Percentiles rank a stretch among this genome's conserved stretches.
Evolutionary conservation across 2,113 vertebrate genomes (phyloP).

Genomic region (Ctenodactylus gundi): DNA sequence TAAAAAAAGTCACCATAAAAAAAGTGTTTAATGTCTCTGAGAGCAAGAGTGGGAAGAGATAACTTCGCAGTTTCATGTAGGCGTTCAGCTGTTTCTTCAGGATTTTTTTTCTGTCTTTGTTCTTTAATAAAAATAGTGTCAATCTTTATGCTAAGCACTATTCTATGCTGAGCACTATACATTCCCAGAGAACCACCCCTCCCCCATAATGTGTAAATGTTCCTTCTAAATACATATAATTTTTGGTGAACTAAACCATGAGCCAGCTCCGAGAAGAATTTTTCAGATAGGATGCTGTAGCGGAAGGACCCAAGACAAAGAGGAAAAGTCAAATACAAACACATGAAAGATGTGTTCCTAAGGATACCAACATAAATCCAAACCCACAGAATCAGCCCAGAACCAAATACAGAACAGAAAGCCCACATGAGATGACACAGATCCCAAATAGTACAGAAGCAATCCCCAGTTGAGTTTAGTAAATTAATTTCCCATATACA

Average conservation of each 20-base stretch:
- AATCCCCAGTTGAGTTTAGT: background rate
- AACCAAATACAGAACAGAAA: background rate
- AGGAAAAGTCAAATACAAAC: background rate
- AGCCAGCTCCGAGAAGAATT: background rate
- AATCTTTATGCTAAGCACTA: background rate
- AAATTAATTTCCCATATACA: background rate
- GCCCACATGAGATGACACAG: background rate
- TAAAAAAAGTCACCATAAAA: constrained; percentile 82
- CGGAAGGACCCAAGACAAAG: background rate
- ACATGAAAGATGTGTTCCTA: background rate
- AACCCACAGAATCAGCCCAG: background rate
- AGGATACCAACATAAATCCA: background rate
- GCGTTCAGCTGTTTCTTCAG: background rate
- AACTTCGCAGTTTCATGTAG: background rate
- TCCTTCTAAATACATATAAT: constrained; percentile 7
- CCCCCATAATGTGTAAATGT: background rate
- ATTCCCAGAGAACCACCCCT: background rate
- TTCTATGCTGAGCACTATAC: background rate
- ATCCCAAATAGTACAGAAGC: background rate
- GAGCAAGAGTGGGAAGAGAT: background rate
- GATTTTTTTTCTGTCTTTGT: background rate
- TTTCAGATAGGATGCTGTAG: background rate
- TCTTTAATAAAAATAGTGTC: constrained; percentile 12
- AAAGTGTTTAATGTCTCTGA: constrained; percentile 43
- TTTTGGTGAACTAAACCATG: background rate